Percentiles rank a stretch among this genome's conserved stretches.
phyloP scores from a whole-genome alignment of 2,888 invertebrate species.

The Penaeus monodon region DNA sequence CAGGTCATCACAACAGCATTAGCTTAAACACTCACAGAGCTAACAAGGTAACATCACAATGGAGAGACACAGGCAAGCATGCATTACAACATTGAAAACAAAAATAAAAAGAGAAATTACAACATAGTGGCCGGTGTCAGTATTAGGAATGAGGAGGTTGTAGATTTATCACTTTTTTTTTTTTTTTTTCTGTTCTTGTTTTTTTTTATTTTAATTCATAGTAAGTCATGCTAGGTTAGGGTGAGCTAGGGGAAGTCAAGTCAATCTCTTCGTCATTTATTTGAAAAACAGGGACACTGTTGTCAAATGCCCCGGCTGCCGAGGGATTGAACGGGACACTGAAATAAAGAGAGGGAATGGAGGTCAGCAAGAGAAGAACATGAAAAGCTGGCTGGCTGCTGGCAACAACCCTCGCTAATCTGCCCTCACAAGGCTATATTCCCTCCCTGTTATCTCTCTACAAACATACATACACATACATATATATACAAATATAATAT shows the following conservation, averaged over 20 bases:
- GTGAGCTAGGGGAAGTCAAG: conserved; percentile 46
- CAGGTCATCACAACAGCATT: too few species aligned
- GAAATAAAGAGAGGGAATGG: conserved; percentile 50
- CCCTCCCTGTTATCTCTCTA: too few species aligned
- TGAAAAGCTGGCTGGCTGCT: not conserved
- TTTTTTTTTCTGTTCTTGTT: too few species aligned
- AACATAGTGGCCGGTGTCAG: conserved; percentile 15
- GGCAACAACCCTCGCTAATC: not conserved
- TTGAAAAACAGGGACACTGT: conserved; percentile 61
- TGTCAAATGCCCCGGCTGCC: conserved; percentile 58
- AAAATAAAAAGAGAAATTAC: not conserved
- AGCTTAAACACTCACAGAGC: too few species aligned
- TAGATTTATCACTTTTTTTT: too few species aligned
- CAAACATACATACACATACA: too few species aligned
- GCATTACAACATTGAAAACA: too few species aligned
- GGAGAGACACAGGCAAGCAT: too few species aligned
- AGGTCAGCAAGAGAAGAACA: too few species aligned
- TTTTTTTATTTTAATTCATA: too few species aligned
- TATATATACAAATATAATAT: too few species aligned
- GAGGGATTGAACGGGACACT: conserved; percentile 64
- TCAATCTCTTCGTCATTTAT: conserved; percentile 62
- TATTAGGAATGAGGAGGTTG: not conserved
- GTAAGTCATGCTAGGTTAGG: conserved; percentile 33
- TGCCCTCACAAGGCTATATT: not conserved
- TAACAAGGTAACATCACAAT: too few species aligned